Evolutionary conservation across 2,113 vertebrate species (phyloP), one percentile per base, ranked within the genome.

Genomic region (Notechis scutatus): DNA sequence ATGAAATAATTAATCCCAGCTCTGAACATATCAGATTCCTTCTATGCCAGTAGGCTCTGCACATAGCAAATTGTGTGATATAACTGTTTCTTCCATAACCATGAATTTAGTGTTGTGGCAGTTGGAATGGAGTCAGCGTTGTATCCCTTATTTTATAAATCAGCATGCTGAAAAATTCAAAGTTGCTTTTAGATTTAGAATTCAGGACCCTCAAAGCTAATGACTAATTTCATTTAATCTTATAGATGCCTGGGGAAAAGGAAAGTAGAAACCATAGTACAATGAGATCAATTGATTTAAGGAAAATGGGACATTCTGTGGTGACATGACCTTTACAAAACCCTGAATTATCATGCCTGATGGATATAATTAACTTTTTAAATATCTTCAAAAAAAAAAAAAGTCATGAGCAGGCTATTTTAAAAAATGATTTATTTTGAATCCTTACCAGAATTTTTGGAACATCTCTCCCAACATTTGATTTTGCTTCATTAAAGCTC

Each of bases 281-380:
- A 69, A 93, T 93, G 57, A 91, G 64, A 94, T 96, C 91, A 69
- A 95, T 0, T 94, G 93, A 95, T 85, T 95, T 95, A 95, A 94
- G 88, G 94, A 57, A 96, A 96, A 96, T 95, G 89, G 93, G 57
- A 91, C 95, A 89, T 95, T 93, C 86, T 95, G 92, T 92, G 89
- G 87, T 64, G 93, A 50, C 6, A 94, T 87, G 85, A 85, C 93
- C 92, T 94, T 90, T 12, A 95, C 93, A 94, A 94, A 93, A 45
- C 55, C 87, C 50, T 5, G 50, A 0, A 95, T 93, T 95, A 91
- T 56, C 90, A 47, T 61, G 92, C 90, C 64, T 94, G 93, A 92
- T 50, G 50, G n/a, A 69, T 91, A 89, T 89, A 91, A 95, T 45
- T 93, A 94, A 92, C 88, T 94, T 26, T 95, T 96, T 94, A 87